Conservation (phyloP, 2,888 invertebrate genomes). For the Germaria angustata region DNA sequence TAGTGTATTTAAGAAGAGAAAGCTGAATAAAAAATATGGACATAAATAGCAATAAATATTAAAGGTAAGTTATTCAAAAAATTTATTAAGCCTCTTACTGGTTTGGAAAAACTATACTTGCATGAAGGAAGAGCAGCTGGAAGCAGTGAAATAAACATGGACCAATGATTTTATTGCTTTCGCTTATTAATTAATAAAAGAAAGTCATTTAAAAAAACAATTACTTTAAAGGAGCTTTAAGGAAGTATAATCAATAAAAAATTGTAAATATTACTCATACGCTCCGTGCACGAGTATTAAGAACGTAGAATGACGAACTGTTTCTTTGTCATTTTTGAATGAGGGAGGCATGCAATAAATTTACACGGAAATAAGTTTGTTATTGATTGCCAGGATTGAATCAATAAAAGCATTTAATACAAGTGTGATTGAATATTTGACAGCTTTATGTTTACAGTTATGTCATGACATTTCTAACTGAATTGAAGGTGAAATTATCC, state of each 20-base stretch:
- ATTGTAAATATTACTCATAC: too few species aligned
- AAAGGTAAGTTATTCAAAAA: neutral
- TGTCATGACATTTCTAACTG: too few species aligned
- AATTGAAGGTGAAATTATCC: too few species aligned
- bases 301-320: too few species aligned
- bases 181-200: neutral
- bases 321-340: too few species aligned
- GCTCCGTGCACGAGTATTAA: too few species aligned
- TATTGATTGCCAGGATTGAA: too few species aligned
- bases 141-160: neutral
- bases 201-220: neutral
- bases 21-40: neutral
- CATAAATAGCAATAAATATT: neutral
- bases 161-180: slow-evolving; percentile 7
- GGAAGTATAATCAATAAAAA: neutral
- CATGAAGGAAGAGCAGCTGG: neutral
- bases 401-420: too few species aligned
- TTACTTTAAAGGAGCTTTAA: neutral
- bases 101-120: neutral
- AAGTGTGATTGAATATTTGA: too few species aligned
- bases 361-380: too few species aligned
- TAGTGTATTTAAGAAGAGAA: slow-evolving; percentile 3
- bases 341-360: too few species aligned
- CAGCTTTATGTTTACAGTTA: too few species aligned
- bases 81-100: slow-evolving; percentile 2